phyloP scores from a whole-genome alignment of 2,888 invertebrate genomes.

The Drosophila austrosaltans region DNA sequence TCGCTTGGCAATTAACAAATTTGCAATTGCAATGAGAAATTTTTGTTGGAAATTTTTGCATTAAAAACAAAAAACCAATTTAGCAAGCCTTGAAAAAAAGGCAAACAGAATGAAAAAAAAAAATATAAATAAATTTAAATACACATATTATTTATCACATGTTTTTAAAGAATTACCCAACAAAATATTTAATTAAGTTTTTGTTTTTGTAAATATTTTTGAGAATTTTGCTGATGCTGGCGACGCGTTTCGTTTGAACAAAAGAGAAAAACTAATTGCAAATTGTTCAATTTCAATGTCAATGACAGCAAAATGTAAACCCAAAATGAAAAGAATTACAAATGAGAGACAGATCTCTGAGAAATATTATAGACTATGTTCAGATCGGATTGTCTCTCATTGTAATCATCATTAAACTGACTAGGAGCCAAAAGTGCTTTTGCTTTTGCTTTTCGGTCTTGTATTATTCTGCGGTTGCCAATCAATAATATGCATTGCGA shows the following conservation, averaged over 20 bases:
- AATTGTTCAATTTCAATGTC: conserved; percentile 64
- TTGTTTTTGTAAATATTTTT: conserved; percentile 26
- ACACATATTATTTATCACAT: conserved; percentile 17
- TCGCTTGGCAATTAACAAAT: conserved; percentile 44
- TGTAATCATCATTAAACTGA: conserved; percentile 35
- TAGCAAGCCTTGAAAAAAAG: conserved; percentile 18
- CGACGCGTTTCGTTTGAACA: conserved; percentile 61
- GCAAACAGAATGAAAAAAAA: not conserved
- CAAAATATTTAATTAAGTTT: conserved; percentile 26
- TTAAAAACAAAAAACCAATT: conserved; percentile 14
- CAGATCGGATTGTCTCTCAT: conserved; percentile 11
- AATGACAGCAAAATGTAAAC: conserved; percentile 55
- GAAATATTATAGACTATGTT: not conserved
- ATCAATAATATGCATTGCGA: conserved; percentile 65
- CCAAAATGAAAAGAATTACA: conserved; percentile 32
- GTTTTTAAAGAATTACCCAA: conserved; percentile 53
- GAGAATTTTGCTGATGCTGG: conserved; percentile 41
- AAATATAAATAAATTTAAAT: conserved; percentile 1
- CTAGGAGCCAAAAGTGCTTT: conserved; percentile 17
- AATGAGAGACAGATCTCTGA: conserved; percentile 15
- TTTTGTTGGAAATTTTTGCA: conserved; percentile 24
- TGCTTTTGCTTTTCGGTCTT: conserved; percentile 21
- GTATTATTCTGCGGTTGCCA: conserved; percentile 59
- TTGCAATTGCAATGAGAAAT: conserved; percentile 37
- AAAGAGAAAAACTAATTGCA: conserved; percentile 65